phyloP scores from a whole-genome alignment of 2,888 invertebrate genomes.

The Lasioglossum leucozonium region DNA sequence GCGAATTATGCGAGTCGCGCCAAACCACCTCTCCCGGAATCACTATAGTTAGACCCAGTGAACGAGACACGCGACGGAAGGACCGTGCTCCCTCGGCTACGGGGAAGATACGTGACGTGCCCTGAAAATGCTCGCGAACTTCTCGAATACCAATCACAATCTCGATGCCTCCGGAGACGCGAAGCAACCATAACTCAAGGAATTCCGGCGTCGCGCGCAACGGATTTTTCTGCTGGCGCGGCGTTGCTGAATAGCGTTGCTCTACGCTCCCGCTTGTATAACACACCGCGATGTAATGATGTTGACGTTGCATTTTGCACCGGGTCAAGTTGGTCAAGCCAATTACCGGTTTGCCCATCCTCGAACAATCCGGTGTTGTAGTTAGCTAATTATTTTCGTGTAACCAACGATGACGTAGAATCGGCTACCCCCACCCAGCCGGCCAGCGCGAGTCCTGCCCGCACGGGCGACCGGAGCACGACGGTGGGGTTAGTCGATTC shows the following conservation, averaged over 20 bases:
- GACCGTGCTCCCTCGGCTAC: conserved; percentile 24
- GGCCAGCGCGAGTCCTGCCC: too few relatives aligned
- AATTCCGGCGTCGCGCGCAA: conserved; percentile 7
- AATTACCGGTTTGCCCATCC: neutral
- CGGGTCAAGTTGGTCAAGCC: neutral
- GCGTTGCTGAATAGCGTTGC: conserved; percentile 4
- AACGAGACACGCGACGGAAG: conserved; percentile 56
- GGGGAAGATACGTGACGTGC: conserved; percentile 38
- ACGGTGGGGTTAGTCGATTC: too few relatives aligned
- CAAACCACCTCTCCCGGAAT: conserved; percentile 46
- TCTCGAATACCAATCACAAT: conserved; percentile 49
- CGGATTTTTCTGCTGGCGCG: conserved; percentile 11
- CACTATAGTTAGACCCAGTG: conserved; percentile 63
- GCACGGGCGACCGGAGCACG: too few relatives aligned
- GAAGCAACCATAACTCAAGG: conserved; percentile 8
- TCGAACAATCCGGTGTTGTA: neutral
- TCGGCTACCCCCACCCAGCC: too few relatives aligned
- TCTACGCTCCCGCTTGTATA: neutral
- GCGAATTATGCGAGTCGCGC: conserved; percentile 59
- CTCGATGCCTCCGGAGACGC: conserved; percentile 18
- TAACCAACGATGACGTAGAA: too few relatives aligned
- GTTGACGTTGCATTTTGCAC: neutral
- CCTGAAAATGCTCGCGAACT: conserved; percentile 43
- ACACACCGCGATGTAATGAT: too few relatives aligned
- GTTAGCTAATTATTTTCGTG: neutral